These are phyloP conservation scores for Eupristina koningsbergeri DNA, from an alignment of 1,140 invertebrate genomes.

Conservation along the genomic window DNA sequence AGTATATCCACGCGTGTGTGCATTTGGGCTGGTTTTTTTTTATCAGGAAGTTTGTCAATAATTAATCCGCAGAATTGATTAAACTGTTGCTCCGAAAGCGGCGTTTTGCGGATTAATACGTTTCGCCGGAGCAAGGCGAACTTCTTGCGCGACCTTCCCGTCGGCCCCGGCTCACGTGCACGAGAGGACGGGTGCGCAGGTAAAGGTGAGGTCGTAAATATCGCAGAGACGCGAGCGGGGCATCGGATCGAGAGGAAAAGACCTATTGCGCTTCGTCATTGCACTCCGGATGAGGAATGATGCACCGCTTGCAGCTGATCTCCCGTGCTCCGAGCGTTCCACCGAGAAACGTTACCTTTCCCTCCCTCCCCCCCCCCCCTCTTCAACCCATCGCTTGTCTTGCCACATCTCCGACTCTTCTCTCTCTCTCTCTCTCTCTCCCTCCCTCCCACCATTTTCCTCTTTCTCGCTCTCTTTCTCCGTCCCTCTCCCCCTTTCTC, in stretches of 20 bases:
- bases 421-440: conserved; percentile 15
- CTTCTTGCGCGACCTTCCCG: conserved; percentile 23
- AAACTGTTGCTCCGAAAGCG: neutral
- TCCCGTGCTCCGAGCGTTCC: neutral
- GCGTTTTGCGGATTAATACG: neutral
- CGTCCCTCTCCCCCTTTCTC: conserved; percentile 3
- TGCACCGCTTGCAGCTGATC: conserved; percentile 33
- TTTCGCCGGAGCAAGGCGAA: conserved; percentile 10
- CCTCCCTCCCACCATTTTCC: neutral
- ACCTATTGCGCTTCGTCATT: neutral
- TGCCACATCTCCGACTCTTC: neutral
- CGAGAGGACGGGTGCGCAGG: no score
- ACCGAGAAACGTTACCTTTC: neutral
- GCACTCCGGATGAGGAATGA: neutral
- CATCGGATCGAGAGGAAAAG: neutral
- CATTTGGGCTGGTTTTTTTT: no score
- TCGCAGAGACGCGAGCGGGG: neutral
- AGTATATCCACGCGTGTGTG: no score
- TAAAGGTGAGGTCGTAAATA: no score
- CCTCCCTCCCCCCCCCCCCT: no score
- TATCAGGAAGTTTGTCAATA: no score
- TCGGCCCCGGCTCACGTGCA: neutral
- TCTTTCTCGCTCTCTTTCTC: conserved; percentile 19
- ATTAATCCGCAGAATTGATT: neutral
- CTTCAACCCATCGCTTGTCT: neutral